Base-by-base conservation (phyloP, 2,888 invertebrate species). In the Pachymerium ferrugineum region DNA sequence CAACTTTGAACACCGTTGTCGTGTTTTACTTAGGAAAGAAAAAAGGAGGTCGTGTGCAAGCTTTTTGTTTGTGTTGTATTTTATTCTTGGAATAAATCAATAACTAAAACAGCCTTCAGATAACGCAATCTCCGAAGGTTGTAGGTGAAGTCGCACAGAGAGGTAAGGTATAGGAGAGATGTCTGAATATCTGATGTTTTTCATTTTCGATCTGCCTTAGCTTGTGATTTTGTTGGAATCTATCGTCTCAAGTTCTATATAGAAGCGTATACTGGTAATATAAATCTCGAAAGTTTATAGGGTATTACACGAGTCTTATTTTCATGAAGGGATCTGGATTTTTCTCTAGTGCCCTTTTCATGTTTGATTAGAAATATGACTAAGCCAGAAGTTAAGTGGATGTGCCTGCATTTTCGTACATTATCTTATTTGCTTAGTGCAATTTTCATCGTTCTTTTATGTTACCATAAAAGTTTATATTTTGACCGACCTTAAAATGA, bases 401-500 rank as follows among this genome's bases (percentile, higher is more conserved):
- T 47, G 47, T 47, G 47, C 19, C 47, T 47, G 47, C 47, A 22
- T 47, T 47, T n/a, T 47, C 19, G 47, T 14, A 16, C 47, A 47
- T 47, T 47, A 16, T 19, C 47, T 47, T 47, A 47, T 47, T 47
- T 47, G 47, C 47, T 47, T 47, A 47, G 47, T 19, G 47, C 47
- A 47, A 47, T 47, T 47, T 47, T 47, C 47, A 47, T 47, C 47
- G 47, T 47, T 47, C 47, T 47, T 47, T 47, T 47, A 47, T 47
- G 47, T 16, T 47, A 47, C 47, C 47, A 47, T 47, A 47, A 47
- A 47, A 47, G 47, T 47, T 47, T 47, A 47, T 47, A 47, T 47
- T 47, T 47, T 47, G 47, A 47, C 47, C 47, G 47, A 47, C 47
- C 47, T 47, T 3, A 47, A 38, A 47, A 47, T 47, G 47, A 47